Evolutionary conservation across 2,113 vertebrate genomes (phyloP).

Genomic region (Silurus meridionalis): DNA sequence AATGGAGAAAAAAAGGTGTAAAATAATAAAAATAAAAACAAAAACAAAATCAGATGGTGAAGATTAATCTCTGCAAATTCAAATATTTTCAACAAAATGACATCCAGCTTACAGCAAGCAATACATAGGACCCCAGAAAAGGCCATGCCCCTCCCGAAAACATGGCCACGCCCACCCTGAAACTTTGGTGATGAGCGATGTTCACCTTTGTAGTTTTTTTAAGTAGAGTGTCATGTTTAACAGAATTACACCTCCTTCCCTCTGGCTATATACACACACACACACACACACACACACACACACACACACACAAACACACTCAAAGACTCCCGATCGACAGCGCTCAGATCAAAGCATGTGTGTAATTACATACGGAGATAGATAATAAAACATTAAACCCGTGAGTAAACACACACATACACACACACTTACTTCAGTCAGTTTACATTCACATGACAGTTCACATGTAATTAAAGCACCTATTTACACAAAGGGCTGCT

Average conservation of each 20-base stretch:
- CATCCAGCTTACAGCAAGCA: not conserved
- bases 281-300: not conserved
- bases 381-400: constrained; percentile 19
- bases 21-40: not conserved
- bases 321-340: not conserved
- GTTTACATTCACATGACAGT: constrained; percentile 10
- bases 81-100: not conserved
- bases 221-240: not conserved
- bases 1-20: not conserved
- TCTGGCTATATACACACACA: constrained; percentile 5
- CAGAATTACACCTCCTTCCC: constrained; percentile 24
- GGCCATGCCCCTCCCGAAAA: not conserved
- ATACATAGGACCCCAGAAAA: not conserved
- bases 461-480: not conserved
- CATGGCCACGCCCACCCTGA: not conserved
- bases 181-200: not conserved
- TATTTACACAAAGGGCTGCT: constrained; percentile 15
- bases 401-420: constrained; percentile 28
- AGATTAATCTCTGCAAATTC: not conserved
- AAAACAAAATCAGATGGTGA: not conserved
- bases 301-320: not conserved
- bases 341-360: constrained; percentile 10
- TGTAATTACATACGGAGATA: constrained; percentile 16
- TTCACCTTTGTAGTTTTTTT: not conserved
- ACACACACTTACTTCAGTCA: not conserved